Evolutionary conservation across 1,140 invertebrate species (phyloP).

Genomic region (Steinernema feltiae): DNA sequence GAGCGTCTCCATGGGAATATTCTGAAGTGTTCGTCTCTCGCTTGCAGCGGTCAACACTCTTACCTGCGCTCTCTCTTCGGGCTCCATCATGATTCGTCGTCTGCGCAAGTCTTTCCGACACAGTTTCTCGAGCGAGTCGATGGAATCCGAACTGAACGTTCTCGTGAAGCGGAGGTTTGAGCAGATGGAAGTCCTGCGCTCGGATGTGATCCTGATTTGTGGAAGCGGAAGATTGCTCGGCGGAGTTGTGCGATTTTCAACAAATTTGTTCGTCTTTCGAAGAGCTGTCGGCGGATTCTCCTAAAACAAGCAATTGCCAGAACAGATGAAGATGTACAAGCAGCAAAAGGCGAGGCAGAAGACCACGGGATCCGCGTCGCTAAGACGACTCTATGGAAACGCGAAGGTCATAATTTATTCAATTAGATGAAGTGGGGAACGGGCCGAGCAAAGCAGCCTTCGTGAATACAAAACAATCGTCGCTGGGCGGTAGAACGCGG

Average conservation of each 20-base stretch:
- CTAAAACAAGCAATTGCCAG: not conserved
- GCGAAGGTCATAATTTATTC: slow-evolving; percentile 12
- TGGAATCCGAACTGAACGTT: slow-evolving; percentile 41
- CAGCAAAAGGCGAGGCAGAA: not conserved
- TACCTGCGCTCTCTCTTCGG: slow-evolving; percentile 21
- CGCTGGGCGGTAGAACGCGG: not conserved
- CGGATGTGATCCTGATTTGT: slow-evolving; percentile 20
- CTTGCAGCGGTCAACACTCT: too few relatives aligned
- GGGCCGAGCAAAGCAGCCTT: not conserved
- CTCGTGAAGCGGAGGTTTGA: slow-evolving; percentile 33
- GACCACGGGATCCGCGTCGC: not conserved
- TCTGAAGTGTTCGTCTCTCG: too few relatives aligned
- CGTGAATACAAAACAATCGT: slow-evolving; percentile 7
- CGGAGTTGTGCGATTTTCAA: not conserved
- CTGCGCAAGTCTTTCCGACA: slow-evolving; percentile 40
- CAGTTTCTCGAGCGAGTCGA: slow-evolving; percentile 39
- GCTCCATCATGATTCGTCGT: slow-evolving; percentile 35
- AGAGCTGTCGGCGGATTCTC: not conserved
- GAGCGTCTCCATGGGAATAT: slow-evolving; percentile 14
- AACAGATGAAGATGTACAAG: not conserved
- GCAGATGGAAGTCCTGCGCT: slow-evolving; percentile 20
- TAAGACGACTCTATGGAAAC: not conserved
- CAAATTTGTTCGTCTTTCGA: not conserved
- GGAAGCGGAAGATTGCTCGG: not conserved
- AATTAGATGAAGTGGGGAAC: slow-evolving; percentile 8